Evolutionary conservation across 2,797 vertebrate genomes (phyloP).

Genomic region (Syncerus caffer): DNA sequence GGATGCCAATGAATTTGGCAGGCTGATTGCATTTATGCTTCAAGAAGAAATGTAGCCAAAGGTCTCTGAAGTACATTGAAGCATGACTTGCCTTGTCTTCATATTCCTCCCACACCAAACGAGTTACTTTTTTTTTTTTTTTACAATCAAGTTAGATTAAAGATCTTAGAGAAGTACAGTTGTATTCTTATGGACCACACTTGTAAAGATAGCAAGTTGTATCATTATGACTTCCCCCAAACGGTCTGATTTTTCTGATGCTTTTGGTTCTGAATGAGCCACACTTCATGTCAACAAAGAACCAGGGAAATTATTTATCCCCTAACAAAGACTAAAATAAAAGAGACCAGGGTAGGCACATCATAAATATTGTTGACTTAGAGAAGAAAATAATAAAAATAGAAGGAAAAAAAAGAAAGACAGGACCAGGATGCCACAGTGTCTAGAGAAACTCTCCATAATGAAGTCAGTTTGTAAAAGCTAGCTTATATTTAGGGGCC

Average conservation of each 20-base stretch:
- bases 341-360: slow-evolving; percentile 53
- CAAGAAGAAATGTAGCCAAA: slow-evolving; percentile 49
- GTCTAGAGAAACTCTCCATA: slow-evolving; percentile 66
- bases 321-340: slow-evolving; percentile 75
- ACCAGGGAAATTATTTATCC: slow-evolving; percentile 49
- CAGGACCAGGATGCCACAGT: slow-evolving; percentile 63
- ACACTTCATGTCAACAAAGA: slow-evolving; percentile 76
- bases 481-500: slow-evolving; percentile 47
- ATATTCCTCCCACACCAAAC: slow-evolving; percentile 51
- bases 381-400: slow-evolving; percentile 77
- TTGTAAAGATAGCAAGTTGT: slow-evolving; percentile 62
- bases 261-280: slow-evolving; percentile 68
- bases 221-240: slow-evolving; percentile 68
- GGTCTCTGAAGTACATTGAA: slow-evolving; percentile 29
- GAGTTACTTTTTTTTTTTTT: background rate
- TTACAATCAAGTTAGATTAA: slow-evolving; percentile 47
- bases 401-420: background rate
- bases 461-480: slow-evolving; percentile 69
- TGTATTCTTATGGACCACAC: slow-evolving; percentile 56
- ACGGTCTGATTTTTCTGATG: slow-evolving; percentile 52
- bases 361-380: slow-evolving; percentile 64
- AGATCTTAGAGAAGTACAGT: background rate
- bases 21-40: background rate
- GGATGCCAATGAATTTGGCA: slow-evolving; percentile 7
- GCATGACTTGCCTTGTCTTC: background rate